Base-by-base conservation (phyloP, 2,797 vertebrate genomes). In the Hemitrygon akajei region DNA sequence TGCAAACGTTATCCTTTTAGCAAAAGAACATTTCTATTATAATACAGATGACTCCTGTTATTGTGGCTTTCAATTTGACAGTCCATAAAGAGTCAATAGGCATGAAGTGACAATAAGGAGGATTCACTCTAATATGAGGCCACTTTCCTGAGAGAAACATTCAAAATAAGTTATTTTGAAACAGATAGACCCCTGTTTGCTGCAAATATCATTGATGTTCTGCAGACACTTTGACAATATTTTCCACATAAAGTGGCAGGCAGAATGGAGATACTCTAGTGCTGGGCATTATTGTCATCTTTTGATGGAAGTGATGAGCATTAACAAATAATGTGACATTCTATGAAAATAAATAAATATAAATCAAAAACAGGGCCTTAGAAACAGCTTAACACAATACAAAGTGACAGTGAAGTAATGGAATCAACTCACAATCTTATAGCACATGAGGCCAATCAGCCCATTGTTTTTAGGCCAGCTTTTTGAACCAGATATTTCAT, bases 71-170 rank as follows among this genome's bases (percentile, higher is more conserved):
- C 91, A 76, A 76, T 93, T 93, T 93, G 91, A 40, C 91, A 93
- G 91, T 93, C 91, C 73, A 93, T 93, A 93, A 93, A 93, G 91
- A 93, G 91, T 93, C 91, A 93, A 93, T 93, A 93, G 91, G 40
- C 73, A 75, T 75, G 73, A 76, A 93, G 73, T 75, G 91, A 93
- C 71, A 93, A 93, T 93, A 89, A 89, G 86, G 37, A 14, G 63
- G 86, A 89, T 69, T 89, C 86, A 89, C 60, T 37, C 60, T 34
- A 69, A 69, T 89, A 75, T 56, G 73, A 93, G 91, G 91, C 73
- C 73, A 76, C 71, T 93, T 69, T 76, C 40, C 71, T 93, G 69
- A 93, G 40, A 75, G 71, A 93, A 93, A 93, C 91, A 56, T 93
- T 75, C 71, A 93, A 76, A 37, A 47, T 73, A 30, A 93, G 40